phyloP scores from a whole-genome alignment of 2,888 invertebrate genomes.

The Itoplectis maculator region DNA sequence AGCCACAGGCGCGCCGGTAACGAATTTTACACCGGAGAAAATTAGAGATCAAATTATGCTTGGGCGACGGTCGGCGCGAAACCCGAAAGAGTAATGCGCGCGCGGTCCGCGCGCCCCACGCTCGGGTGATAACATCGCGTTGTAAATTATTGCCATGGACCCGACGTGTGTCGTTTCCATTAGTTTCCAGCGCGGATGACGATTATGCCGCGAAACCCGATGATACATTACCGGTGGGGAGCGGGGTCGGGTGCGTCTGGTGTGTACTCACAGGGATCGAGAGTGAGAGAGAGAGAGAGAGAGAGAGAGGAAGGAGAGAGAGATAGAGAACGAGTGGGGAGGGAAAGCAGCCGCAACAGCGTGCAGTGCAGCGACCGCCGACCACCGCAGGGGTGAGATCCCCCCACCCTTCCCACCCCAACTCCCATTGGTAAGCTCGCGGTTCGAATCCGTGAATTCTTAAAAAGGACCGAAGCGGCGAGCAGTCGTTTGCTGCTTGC shows the following conservation, averaged over 20 bases:
- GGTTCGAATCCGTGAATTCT: conserved; percentile 77
- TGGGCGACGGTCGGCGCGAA: conserved; percentile 1
- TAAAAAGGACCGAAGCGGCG: conserved; percentile 69
- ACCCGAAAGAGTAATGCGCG: conserved; percentile 14
- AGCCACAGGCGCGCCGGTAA: neutral
- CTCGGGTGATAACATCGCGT: conserved; percentile 38
- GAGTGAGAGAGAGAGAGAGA: conserved; percentile 30
- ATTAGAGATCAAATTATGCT: conserved; percentile 42
- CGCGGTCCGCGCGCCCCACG: conserved; percentile 34
- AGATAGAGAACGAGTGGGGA: conserved; percentile 18
- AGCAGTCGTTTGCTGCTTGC: conserved; percentile 52
- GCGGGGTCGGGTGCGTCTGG: conserved; percentile 4
- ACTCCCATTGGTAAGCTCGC: conserved; percentile 68
- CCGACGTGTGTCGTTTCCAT: conserved; percentile 62
- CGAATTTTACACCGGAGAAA: conserved; percentile 37
- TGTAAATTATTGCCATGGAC: conserved; percentile 59
- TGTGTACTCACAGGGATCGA: conserved; percentile 34
- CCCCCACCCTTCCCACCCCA: no score
- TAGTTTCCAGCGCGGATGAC: conserved; percentile 60
- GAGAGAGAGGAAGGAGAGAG: conserved; percentile 22
- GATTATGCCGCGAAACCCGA: conserved; percentile 63
- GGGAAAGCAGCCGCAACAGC: conserved; percentile 62
- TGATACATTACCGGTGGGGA: conserved; percentile 60
- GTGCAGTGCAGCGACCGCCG: conserved; percentile 23
- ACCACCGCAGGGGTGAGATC: neutral